Evolutionary conservation across 2,888 invertebrate species (phyloP).

Genomic region (Rhagophthalmus giganteus): DNA sequence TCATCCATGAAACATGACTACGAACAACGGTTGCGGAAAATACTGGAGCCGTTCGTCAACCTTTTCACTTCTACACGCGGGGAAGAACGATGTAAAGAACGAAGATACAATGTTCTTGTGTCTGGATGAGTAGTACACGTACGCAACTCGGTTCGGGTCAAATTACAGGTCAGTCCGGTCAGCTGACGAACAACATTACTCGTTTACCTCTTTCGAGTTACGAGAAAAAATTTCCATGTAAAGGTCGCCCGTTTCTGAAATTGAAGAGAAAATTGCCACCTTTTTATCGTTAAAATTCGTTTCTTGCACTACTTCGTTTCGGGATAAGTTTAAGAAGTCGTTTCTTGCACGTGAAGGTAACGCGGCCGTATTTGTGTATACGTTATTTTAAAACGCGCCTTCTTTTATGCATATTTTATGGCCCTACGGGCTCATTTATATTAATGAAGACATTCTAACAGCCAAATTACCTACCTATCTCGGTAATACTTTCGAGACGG

Average conservation of each 20-base stretch:
- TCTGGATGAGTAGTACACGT: conserved; percentile 28
- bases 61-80: conserved; percentile 26
- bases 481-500: too few species aligned
- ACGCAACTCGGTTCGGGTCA: conserved; percentile 30
- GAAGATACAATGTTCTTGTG: conserved; percentile 17
- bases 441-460: conserved; percentile 30
- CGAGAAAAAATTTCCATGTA: conserved; percentile 24
- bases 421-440: conserved; percentile 20
- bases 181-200: conserved; percentile 27
- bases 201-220: conserved; percentile 27
- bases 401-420: conserved; percentile 23
- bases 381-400: conserved; percentile 16
- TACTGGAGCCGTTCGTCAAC: conserved; percentile 12
- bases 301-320: conserved; percentile 2
- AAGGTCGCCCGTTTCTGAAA: conserved; percentile 20
- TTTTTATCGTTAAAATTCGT: conserved; percentile 14
- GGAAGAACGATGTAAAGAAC: conserved; percentile 17
- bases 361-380: conserved; percentile 6
- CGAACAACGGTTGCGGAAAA: conserved; percentile 22
- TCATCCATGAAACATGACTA: conserved; percentile 34
- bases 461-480: conserved; percentile 21
- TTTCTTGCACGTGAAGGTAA: conserved; percentile 14
- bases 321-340: conserved; percentile 10
- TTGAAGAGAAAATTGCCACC: conserved; percentile 25
- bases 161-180: conserved; percentile 33